Base-by-base conservation (phyloP, 2,797 vertebrate genomes). In the Alca torda region DNA sequence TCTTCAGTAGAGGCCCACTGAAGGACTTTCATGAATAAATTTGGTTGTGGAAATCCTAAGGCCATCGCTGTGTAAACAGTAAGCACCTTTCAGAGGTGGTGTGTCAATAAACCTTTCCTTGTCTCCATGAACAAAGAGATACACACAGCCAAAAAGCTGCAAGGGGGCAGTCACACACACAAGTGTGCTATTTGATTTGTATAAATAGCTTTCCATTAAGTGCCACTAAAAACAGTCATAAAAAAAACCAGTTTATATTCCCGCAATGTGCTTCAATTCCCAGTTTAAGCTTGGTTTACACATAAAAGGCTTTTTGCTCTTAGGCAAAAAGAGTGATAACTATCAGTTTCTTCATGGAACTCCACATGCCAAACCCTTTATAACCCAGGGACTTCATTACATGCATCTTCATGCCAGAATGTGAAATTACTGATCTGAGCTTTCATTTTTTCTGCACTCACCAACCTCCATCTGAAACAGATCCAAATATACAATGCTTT, bases 181-280 rank as follows among this genome's bases (percentile, higher is more conserved):
- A 60, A 46, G 30, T 6, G 6, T 45, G 37, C 69, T 80, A 77
- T 43, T 72, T 48, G 25, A 57, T 75, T 77, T 69, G 94, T 61
- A 84, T 37, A 89, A 82, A 91, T 10, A 89, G 69, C n/a, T 85
- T 87, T 91, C 35, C 68, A 90, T 60, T 81, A 83, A 90, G 54
- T 45, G 72, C 46, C 83, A 84, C 56, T 88, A 87, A 70, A 95
- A 90, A 39, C 35, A 83, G 79, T 48, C 51, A 91, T 72, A 43
- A 87, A 90, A 31, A 28, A 31, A 26, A 1, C 1, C 37, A 79
- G 65, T 41, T 91, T 54, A 39, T 69, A 54, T 28, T 57, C 41
- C 60, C 7, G 4, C 20, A 87, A 24, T 6, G 13, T 45, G 74
- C 28, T 93, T 65, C 65, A 65, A 26, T 61, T 84, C 57, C 57